A percentile compares a stretch with the other conserved stretches of the same genome.
Evolutionary conservation across 2,888 invertebrate genomes (phyloP).

Genomic region (Pelosia muscerda): DNA sequence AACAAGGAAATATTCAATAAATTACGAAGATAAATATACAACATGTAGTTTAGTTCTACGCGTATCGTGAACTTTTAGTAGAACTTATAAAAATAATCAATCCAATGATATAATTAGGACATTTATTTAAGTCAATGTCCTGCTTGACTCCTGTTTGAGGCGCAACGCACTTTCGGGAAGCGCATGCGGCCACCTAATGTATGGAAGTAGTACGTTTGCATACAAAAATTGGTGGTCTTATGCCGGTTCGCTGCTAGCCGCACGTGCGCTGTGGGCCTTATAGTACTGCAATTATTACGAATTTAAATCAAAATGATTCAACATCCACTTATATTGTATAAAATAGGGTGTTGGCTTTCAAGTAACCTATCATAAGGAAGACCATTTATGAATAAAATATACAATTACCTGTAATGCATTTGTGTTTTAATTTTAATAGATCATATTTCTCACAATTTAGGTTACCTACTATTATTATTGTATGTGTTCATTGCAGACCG

Average conservation of each 20-base stretch:
- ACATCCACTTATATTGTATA: slow-evolving; percentile 77
- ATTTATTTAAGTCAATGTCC: background rate
- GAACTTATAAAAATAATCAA: slow-evolving; percentile 7
- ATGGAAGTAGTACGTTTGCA: no score
- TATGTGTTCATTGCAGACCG: no score
- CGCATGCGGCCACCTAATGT: no score
- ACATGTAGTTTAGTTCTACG: background rate
- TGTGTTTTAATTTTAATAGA: slow-evolving; percentile 48
- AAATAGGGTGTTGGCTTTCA: slow-evolving; percentile 81
- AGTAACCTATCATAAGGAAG: slow-evolving; percentile 82
- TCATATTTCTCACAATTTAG: background rate
- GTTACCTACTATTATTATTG: no score
- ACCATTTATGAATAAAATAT: slow-evolving; percentile 80
- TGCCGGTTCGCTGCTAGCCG: no score
- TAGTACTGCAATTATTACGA: slow-evolving; percentile 46
- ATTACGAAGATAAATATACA: background rate
- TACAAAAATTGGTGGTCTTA: no score
- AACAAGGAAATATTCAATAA: background rate
- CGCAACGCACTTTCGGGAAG: no score
- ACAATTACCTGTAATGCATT: slow-evolving; percentile 70
- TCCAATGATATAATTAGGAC: background rate
- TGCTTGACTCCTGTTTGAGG: slow-evolving; percentile 10
- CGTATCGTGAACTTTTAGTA: slow-evolving; percentile 1
- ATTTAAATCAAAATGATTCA: slow-evolving; percentile 60
- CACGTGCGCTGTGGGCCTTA: slow-evolving; percentile 17